phyloP scores from a whole-genome alignment of 2,113 vertebrate species.

The Chionomys nivalis region DNA sequence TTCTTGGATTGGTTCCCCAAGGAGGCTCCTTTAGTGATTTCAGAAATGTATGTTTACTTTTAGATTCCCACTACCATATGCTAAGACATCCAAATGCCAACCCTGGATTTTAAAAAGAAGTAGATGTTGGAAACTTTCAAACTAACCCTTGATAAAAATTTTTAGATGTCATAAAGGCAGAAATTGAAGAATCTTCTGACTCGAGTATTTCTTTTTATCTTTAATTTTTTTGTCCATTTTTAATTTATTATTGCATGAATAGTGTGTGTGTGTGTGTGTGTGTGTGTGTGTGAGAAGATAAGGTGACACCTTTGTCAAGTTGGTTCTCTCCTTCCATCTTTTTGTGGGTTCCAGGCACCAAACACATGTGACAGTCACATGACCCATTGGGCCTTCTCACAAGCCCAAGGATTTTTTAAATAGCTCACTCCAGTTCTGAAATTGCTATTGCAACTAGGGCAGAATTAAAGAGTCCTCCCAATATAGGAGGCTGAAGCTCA shows the following conservation, averaged over 20 bases:
- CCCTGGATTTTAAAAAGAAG: slow-evolving; percentile 18
- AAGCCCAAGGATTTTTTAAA: not conserved
- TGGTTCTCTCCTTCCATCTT: not conserved
- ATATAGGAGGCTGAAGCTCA: not conserved
- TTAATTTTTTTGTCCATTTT: not conserved
- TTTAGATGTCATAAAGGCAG: not conserved
- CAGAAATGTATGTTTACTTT: slow-evolving; percentile 33
- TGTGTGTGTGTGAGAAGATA: not conserved
- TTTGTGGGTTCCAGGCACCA: too few species aligned
- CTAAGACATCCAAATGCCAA: not conserved
- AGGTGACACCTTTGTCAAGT: not conserved
- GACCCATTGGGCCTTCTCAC: not conserved
- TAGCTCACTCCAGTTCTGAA: not conserved
- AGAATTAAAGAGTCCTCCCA: not conserved
- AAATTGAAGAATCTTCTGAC: not conserved
- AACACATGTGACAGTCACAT: not conserved
- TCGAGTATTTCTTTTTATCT: not conserved
- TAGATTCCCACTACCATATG: not conserved
- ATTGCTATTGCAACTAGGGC: not conserved
- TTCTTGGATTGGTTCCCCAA: not conserved
- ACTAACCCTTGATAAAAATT: not conserved
- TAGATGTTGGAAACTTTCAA: not conserved
- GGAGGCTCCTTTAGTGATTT: not conserved
- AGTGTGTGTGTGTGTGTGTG: not conserved
- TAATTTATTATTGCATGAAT: not conserved